A percentile compares a stretch with the other conserved stretches of the same genome.
Conservation (phyloP, 2,888 invertebrate genomes). For the Argyra leucocephala region DNA sequence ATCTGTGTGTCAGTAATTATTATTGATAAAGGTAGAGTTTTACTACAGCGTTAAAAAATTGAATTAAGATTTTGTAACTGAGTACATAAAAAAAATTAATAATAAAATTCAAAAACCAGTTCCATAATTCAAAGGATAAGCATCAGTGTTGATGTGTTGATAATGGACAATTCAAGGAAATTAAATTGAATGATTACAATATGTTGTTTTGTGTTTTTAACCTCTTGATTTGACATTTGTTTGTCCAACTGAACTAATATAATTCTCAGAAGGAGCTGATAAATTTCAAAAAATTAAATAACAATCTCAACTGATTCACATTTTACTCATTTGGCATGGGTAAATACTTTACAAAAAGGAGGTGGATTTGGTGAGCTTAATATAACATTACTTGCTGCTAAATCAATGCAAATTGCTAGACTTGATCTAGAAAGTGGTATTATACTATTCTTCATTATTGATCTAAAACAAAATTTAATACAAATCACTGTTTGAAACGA, state of each 20-base stretch:
- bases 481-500: constrained; percentile 97
- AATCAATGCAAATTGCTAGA: constrained; percentile 72
- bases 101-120: constrained; percentile 52
- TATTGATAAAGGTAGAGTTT: too few relatives aligned
- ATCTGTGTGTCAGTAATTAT: too few relatives aligned
- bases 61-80: too few relatives aligned
- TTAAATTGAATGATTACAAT: constrained; percentile 69
- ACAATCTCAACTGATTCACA: constrained; percentile 94
- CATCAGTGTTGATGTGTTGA: too few relatives aligned
- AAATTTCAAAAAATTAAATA: constrained; percentile 76
- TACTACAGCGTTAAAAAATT: too few relatives aligned
- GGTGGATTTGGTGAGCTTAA: constrained; percentile 90
- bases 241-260: constrained; percentile 91
- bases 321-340: constrained; percentile 95
- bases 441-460: constrained; percentile 91
- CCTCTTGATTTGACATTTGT: constrained; percentile 85
- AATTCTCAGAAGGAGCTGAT: constrained; percentile 82
- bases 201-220: constrained; percentile 86
- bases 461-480: constrained; percentile 73
- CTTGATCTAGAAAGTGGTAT: constrained; percentile 85
- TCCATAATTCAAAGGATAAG: constrained; percentile 68
- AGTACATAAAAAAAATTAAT: too few relatives aligned
- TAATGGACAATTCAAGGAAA: constrained; percentile 61
- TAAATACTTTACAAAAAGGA: constrained; percentile 86
- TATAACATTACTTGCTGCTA: constrained; percentile 90